Base-by-base conservation (phyloP, 1,140 invertebrate species). In the Nilaparvata lugens region DNA sequence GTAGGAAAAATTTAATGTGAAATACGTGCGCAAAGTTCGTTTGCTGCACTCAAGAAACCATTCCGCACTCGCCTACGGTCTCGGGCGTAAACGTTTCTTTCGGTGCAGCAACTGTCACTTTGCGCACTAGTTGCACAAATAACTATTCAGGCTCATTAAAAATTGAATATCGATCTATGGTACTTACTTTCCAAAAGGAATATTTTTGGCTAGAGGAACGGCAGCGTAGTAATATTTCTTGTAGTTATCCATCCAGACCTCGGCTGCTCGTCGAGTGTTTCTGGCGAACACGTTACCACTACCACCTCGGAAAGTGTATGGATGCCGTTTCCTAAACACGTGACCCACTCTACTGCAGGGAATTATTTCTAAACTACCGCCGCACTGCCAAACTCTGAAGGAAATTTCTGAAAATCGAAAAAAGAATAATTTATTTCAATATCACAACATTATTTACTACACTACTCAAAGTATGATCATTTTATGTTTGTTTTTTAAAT, bases 231-330 rank as follows among this genome's bases (percentile, higher is more conserved):
- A 95, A 71, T 89, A 90, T 64, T 92, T 84, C 73, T 95, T 96
- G 74, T 93, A 96, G 58, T 93, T 88, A 71, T 95, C 93, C 90
- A 96, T 93, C 93, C 92, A 96, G 42, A 95, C 93, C 76, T 96
- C 93, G n/a, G 90, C 89, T 1, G 90, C 89, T 52, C 92, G 75
- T 62, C 90, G 76, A 9, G 91, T 94, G 73, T 95, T 95, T 64
- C 87, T 77, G 1, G 90, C 90, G 70, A 94, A 94, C 21, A 93
- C 90, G 64, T 90, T 92, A 16, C 92, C 91, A 42, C 90, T 91
- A 6, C 91, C 91, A 0, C 94, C 93, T 0, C 93, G 90, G 76
- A 95, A 98, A 40, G 93, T 92, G 74, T 97, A 97, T 0, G 95
- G 95, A 73, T 95, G 93, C 52, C 90, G 84, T 75, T 98, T 98